Evolutionary conservation across 1,140 invertebrate species (phyloP).

Genomic region (Eurosta solidaginis): DNA sequence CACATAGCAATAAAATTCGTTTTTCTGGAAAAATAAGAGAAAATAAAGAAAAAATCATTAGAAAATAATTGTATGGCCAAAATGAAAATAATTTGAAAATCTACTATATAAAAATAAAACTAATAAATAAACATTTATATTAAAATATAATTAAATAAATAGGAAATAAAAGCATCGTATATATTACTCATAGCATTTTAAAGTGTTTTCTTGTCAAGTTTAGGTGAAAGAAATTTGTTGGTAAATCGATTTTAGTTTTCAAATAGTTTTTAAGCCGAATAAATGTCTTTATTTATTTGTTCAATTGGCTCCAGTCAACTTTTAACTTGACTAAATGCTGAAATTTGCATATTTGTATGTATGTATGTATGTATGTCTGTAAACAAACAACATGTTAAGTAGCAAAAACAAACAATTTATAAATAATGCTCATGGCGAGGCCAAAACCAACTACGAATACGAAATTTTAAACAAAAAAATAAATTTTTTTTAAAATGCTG

Average conservation of each 20-base stretch:
- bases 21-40: slow-evolving; percentile 45
- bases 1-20: slow-evolving; percentile 54
- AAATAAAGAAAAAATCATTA: neutral
- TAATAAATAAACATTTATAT: neutral
- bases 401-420: no score
- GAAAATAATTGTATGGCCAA: neutral
- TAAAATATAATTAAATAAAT: neutral
- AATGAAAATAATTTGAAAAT: no score
- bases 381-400: neutral
- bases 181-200: no score
- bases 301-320: neutral
- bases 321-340: neutral
- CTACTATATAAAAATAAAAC: no score
- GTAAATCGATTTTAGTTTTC: no score
- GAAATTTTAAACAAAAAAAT: neutral
- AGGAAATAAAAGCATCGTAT: no score
- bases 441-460: neutral
- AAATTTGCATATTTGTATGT: no score
- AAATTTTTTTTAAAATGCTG: neutral
- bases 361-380: neutral
- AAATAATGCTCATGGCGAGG: neutral
- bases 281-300: no score
- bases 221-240: no score
- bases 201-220: no score
- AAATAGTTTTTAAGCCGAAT: no score